Conservation (phyloP, 2,888 invertebrate genomes). For the Eumacrocentrus americanus region DNA sequence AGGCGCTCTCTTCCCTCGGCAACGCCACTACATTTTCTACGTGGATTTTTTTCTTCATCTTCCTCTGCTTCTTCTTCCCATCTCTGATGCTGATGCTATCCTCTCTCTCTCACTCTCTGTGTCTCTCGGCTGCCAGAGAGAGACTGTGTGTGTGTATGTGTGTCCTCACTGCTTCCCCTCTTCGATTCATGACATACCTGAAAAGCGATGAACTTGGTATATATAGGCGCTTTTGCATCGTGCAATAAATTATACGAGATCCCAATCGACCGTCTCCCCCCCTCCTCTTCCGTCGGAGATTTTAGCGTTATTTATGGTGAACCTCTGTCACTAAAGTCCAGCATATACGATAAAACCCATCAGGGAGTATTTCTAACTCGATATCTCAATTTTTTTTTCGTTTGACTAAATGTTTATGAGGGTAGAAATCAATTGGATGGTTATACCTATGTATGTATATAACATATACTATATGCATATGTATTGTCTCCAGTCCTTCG, state of each 20-base stretch:
- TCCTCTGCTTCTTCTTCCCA: conserved; percentile 29
- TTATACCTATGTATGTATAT: no score
- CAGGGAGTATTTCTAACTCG: conserved; percentile 4
- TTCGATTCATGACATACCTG: conserved; percentile 31
- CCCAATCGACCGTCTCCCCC: conserved; percentile 24
- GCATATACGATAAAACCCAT: conserved; percentile 8
- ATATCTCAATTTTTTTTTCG: conserved; percentile 14
- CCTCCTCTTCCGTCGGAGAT: conserved; percentile 4
- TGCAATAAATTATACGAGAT: conserved; percentile 26
- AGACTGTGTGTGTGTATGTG: no score
- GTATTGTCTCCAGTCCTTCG: no score
- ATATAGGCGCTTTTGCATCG: conserved; percentile 21
- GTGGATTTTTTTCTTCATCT: conserved; percentile 30
- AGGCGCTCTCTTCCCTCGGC: conserved; percentile 39
- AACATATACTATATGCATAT: no score
- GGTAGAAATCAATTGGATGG: no score
- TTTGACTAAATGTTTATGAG: no score
- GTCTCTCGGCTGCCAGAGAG: no score
- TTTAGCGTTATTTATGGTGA: conserved; percentile 15
- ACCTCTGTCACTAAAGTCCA: conserved; percentile 19
- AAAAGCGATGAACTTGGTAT: conserved; percentile 29
- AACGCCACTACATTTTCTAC: conserved; percentile 28
- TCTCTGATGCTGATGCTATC: conserved; percentile 27
- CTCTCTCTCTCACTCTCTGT: conserved; percentile 20
- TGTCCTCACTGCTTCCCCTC: conserved; percentile 13